Evolutionary conservation across 2,888 invertebrate genomes (phyloP), one percentile per base, ranked within the genome.

Genomic region (Ditula angustiorana): DNA sequence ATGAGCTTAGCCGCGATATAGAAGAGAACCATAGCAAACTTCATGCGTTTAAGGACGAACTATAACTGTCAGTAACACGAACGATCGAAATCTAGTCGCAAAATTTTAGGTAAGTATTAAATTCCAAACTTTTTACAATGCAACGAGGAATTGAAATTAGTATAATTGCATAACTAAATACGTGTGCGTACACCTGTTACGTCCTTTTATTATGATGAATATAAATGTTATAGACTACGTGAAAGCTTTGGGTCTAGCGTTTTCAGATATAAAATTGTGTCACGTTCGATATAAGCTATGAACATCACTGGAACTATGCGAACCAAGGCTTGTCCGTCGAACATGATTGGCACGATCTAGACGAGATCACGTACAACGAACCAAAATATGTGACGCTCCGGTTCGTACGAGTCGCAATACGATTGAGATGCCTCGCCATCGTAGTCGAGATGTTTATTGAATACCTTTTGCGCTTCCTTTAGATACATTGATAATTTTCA

Each of bases 251-350:
- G 30, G 44, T 41, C 13, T 52, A 58, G 35, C 41, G 50, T 47
- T 53, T 53, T 64, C 59, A 61, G 24, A 61, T 66, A 61, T 66
- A 47, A 53, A 66, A 66, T 61, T 52, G 57, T 66, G 66, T 66
- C 66, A 66, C 66, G 66, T 66, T 50, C 61, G 57, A 60, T 61
- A 66, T 66, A 66, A 66, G 66, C 57, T 57, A 50, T 58, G 66
- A 66, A 53, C 61, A 66, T 52, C 46, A 46, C 49, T 64, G 55
- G 59, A 67, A 49, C 50, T 41, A 41, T 41, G n/a, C 50, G 57
- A n/a, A 33, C 21, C 53, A 44, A 56, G 58, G 62, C 55, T 44
- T 59, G 57, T 56, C 44, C 33, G 26, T 37, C 59, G 53, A 49
- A 60, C 62, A 63, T 52, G 67, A 67, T 63, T 67, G 67, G 55